Conservation (phyloP, 2,113 vertebrate genomes). For the Dipodomys stephensi region DNA sequence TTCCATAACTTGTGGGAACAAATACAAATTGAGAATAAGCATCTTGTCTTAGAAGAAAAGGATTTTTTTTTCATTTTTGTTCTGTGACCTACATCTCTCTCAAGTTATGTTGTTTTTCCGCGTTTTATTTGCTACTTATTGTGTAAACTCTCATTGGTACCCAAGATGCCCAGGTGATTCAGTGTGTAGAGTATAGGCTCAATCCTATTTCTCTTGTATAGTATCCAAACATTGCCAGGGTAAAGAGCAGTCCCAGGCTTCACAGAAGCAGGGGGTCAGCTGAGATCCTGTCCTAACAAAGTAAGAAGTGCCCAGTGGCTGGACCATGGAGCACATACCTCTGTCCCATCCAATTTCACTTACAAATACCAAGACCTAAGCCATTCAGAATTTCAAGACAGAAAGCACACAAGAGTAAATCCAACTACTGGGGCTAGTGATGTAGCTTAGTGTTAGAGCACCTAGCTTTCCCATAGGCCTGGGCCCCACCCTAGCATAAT, state of each 20-base stretch:
- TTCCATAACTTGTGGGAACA: not conserved
- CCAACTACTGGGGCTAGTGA: not conserved
- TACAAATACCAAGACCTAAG: not conserved
- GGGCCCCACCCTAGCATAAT: not conserved
- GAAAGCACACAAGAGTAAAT: not conserved
- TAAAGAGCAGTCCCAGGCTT: not conserved
- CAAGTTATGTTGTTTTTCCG: not conserved
- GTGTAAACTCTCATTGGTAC: not conserved
- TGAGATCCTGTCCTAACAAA: not conserved
- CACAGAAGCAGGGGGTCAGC: too few species aligned
- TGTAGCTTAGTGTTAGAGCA: not conserved
- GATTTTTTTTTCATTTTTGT: not conserved
- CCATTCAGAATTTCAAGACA: not conserved
- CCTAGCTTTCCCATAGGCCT: not conserved
- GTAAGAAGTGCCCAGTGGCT: not conserved
- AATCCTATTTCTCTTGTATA: not conserved
- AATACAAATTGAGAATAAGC: not conserved
- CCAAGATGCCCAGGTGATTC: not conserved
- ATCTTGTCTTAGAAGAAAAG: not conserved
- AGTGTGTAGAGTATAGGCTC: not conserved
- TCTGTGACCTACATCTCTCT: not conserved
- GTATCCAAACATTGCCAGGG: not conserved
- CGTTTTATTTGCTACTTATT: not conserved
- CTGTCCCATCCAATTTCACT: not conserved
- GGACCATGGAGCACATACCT: not conserved